Evolutionary conservation across 53 echinoderm and acorn worm species (phyloP).

Genomic region (Crossaster papposus): DNA sequence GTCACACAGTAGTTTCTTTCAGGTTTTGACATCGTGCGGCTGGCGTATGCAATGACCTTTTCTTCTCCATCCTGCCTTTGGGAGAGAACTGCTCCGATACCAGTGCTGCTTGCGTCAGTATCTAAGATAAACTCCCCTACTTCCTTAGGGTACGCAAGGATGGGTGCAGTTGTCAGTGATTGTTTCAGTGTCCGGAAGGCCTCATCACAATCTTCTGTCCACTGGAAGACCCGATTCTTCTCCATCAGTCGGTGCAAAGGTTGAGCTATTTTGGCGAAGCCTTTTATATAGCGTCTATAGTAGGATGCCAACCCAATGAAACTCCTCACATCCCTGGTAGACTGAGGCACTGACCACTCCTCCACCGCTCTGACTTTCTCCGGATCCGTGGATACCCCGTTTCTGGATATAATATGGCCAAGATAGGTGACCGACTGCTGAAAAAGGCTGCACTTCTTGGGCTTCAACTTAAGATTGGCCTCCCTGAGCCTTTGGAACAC

Average conservation of each 20-base stretch:
- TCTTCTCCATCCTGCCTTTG: conserved; percentile 6
- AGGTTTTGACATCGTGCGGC: too few relatives aligned
- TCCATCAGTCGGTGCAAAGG: conserved; percentile 46
- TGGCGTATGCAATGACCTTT: too few relatives aligned
- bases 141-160: conserved; percentile 40
- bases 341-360: conserved; percentile 15
- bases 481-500: conserved; percentile 18
- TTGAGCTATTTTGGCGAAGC: conserved; percentile 18
- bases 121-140: conserved; percentile 30
- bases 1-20: too few relatives aligned
- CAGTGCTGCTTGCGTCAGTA: conserved; percentile 37
- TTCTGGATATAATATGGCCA: conserved; percentile 28
- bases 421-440: conserved; percentile 14
- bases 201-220: conserved; percentile 31
- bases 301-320: conserved; percentile 18
- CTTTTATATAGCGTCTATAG: neutral
- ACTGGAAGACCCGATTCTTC: conserved; percentile 13
- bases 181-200: conserved; percentile 31
- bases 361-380: neutral
- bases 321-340: conserved; percentile 8
- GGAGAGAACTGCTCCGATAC: conserved; percentile 35
- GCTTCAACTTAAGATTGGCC: conserved; percentile 9
- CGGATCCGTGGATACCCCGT: conserved; percentile 16
- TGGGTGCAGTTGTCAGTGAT: conserved; percentile 34
- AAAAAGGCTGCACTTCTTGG: conserved; percentile 22